Evolutionary conservation across 2,113 vertebrate genomes (phyloP), one percentile per base, ranked within the genome.

Genomic region (Proteles cristata): DNA sequence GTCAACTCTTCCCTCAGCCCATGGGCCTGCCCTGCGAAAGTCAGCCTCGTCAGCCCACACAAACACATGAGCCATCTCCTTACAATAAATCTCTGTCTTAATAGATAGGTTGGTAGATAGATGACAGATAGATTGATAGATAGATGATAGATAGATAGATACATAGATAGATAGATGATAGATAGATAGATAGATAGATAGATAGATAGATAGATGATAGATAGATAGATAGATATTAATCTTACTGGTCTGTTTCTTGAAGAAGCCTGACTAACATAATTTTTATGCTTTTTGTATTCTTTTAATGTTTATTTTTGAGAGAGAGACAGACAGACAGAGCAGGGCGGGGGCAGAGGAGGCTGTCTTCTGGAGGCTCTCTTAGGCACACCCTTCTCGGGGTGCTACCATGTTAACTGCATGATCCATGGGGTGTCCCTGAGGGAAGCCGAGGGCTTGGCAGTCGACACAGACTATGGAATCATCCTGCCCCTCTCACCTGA

Each of bases 371-470:
- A 45, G 28, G 12, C n/a, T 8, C 53, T n/a, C 53, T 17, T 58
- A 45, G 61, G 25, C 31, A 1, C 25, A 45, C 2, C 0, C 26
- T 63, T 55, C 55, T 87, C 2, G 0, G 26, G 58, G 39, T 28
- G 33, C 28, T 10, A 19, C 33, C 28, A 23, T 9, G 31, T 15
- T 53, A 63, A 77, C 21, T 35, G 35, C 23, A 11, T 50, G 76
- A 35, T 14, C 35, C 35, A 7, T 61, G 1, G 3, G 39, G 50
- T 28, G 23, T 39, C 77, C 48, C 71, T 23, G 50, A 4, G 12
- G 31, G 69, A 68, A 1, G 0, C 31, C 3, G 77, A 9, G 45
- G 3, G 21, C 7, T 66, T 2, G 4, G 28, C 16, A 9, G 12
- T 25, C 8, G 33, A 74, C 39, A 85, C 1, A 7, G 39, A 31